These are phyloP conservation scores for Perognathus longimembris DNA, from an alignment of 2,113 vertebrate genomes.

Conservation along the genomic window DNA sequence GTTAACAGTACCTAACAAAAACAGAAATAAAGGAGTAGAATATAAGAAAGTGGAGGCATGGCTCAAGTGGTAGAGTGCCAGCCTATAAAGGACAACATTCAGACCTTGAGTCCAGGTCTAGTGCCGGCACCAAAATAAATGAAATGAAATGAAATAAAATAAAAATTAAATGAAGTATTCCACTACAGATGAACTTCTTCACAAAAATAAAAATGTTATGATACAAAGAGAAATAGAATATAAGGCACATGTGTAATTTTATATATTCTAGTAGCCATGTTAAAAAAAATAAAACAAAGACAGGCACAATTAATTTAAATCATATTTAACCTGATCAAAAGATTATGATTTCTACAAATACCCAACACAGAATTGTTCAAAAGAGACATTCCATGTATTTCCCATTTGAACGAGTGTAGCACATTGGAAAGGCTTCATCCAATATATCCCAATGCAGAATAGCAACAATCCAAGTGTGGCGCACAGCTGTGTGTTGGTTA, in stretches of 20 bases:
- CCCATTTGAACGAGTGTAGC: not conserved
- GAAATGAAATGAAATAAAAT: too few relatives aligned
- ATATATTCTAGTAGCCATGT: not conserved
- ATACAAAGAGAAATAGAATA: not conserved
- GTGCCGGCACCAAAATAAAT: too few relatives aligned
- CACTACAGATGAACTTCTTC: too few relatives aligned
- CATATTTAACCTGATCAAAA: not conserved
- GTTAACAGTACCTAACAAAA: not conserved
- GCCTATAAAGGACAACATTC: too few relatives aligned
- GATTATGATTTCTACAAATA: not conserved
- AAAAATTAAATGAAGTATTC: too few relatives aligned
- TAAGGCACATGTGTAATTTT: not conserved
- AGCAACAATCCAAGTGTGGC: accelerated
- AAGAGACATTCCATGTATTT: not conserved
- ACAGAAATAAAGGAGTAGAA: too few relatives aligned
- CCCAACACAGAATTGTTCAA: not conserved
- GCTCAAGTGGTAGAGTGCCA: too few relatives aligned
- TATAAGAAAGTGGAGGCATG: too few relatives aligned
- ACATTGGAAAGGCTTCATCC: not conserved
- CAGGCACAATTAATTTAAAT: not conserved
- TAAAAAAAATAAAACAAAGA: not conserved
- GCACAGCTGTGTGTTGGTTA: not conserved
- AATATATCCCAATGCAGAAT: not conserved
- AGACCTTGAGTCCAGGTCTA: too few relatives aligned
- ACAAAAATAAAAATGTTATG: too few relatives aligned